A percentile compares a stretch with the other conserved stretches of the same genome.
Evolutionary conservation across 2,797 vertebrate species (phyloP).

Genomic region (Salmo trutta): DNA sequence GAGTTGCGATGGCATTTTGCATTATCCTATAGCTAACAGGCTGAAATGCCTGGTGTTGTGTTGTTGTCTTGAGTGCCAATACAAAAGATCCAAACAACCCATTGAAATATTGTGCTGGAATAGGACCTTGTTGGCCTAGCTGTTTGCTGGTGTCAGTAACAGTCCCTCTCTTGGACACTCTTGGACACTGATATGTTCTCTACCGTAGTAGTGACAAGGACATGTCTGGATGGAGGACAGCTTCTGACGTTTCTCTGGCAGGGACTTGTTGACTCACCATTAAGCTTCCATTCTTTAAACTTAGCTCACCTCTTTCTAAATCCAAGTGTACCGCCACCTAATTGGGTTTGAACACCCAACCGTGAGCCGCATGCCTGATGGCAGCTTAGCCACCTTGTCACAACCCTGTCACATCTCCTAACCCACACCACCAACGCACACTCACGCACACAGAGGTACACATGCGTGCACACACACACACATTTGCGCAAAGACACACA

Average conservation of each 20-base stretch:
- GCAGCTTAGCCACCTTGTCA: conserved; percentile 59
- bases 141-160: conserved; percentile 16
- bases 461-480: background rate
- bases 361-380: conserved; percentile 70
- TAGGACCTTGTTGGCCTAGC: conserved; percentile 21
- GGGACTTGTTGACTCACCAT: conserved; percentile 73
- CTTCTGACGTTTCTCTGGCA: conserved; percentile 51
- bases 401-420: conserved; percentile 24
- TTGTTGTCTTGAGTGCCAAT: background rate
- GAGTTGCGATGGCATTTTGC: conserved; percentile 18
- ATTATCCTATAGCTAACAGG: conserved; percentile 19
- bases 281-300: conserved; percentile 70
- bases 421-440: background rate
- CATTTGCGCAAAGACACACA: too few relatives aligned
- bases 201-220: conserved; percentile 62
- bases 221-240: conserved; percentile 27
- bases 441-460: background rate
- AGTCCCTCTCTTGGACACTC: conserved; percentile 37
- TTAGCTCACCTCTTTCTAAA: conserved; percentile 65
- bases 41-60: background rate
- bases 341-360: conserved; percentile 74
- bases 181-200: conserved; percentile 36
- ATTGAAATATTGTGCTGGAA: conserved; percentile 17
- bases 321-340: conserved; percentile 69
- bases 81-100: background rate